Evolutionary conservation across 2,888 invertebrate genomes (phyloP).

Genomic region (Philereme transversata): DNA sequence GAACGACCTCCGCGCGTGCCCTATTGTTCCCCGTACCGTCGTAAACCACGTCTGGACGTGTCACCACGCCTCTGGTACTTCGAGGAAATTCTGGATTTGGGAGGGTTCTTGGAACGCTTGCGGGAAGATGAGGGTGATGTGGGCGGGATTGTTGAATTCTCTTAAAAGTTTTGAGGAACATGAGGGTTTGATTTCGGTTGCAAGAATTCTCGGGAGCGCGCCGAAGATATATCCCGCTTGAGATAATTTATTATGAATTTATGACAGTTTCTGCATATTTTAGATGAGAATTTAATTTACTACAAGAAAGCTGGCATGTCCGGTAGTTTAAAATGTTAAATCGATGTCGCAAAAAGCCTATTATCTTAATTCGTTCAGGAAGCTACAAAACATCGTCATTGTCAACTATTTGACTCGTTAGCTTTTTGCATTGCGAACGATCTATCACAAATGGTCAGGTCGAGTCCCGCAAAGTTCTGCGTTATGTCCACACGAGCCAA

Average conservation of each 20-base stretch:
- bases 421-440: constrained; percentile 37
- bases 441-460: constrained; percentile 43
- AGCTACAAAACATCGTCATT: constrained; percentile 9
- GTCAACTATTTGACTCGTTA: constrained; percentile 18
- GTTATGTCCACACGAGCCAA: constrained; percentile 49
- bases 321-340: too few relatives aligned
- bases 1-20: constrained; percentile 72
- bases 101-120: constrained; percentile 25
- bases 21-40: constrained; percentile 62
- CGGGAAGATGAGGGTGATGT: constrained; percentile 19
- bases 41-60: constrained; percentile 48
- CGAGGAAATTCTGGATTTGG: constrained; percentile 33
- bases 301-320: background rate
- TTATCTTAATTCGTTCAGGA: constrained; percentile 6
- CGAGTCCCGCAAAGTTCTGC: constrained; percentile 44
- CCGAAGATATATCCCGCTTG: too few relatives aligned
- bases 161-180: background rate
- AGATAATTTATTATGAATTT: too few relatives aligned
- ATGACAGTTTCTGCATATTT: background rate
- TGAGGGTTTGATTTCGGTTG: constrained; percentile 7
- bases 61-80: constrained; percentile 35
- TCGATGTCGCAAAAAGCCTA: background rate
- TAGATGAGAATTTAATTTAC: background rate
- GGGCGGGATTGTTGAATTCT: constrained; percentile 9
- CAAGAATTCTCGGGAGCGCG: background rate